Evolutionary conservation across 2,888 invertebrate genomes (phyloP).

Genomic region (Proisotoma minuta): DNA sequence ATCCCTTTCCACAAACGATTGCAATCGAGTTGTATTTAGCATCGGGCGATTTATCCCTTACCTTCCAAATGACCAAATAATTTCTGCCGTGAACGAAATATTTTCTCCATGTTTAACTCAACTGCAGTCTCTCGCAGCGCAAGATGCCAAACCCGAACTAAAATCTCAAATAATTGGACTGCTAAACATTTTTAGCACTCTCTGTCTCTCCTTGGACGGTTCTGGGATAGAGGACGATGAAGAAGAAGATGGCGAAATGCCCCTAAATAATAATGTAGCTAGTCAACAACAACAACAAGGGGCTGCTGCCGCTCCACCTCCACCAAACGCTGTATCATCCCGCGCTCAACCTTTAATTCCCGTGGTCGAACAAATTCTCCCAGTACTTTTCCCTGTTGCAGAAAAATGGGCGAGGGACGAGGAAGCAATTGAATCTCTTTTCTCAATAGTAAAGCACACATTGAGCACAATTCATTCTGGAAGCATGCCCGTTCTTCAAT

Average conservation of each 20-base stretch:
- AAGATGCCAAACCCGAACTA: constrained; percentile 37
- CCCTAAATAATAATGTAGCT: constrained; percentile 36
- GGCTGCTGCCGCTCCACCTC: not conserved
- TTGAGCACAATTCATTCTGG: constrained; percentile 40
- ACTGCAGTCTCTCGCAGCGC: constrained; percentile 36
- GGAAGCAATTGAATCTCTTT: constrained; percentile 43
- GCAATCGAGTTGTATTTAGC: constrained; percentile 42
- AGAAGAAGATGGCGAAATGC: constrained; percentile 24
- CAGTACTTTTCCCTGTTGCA: constrained; percentile 40
- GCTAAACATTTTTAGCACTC: constrained; percentile 42
- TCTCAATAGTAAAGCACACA: constrained; percentile 44
- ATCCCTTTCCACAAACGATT: constrained; percentile 34
- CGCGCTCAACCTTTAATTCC: constrained; percentile 41
- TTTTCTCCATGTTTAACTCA: constrained; percentile 42
- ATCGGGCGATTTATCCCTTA: constrained; percentile 43
- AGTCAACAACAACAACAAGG: constrained; percentile 20
- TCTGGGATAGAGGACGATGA: constrained; percentile 33
- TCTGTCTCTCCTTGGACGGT: constrained; percentile 42
- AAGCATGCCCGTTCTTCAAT: constrained; percentile 40
- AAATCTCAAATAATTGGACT: constrained; percentile 39
- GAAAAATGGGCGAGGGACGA: constrained; percentile 46
- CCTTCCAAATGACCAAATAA: constrained; percentile 42
- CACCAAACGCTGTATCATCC: not conserved
- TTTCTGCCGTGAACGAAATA: constrained; percentile 45
- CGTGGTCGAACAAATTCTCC: constrained; percentile 45